phyloP scores from a whole-genome alignment of 2,888 invertebrate genomes.

The Octodonta nipae region DNA sequence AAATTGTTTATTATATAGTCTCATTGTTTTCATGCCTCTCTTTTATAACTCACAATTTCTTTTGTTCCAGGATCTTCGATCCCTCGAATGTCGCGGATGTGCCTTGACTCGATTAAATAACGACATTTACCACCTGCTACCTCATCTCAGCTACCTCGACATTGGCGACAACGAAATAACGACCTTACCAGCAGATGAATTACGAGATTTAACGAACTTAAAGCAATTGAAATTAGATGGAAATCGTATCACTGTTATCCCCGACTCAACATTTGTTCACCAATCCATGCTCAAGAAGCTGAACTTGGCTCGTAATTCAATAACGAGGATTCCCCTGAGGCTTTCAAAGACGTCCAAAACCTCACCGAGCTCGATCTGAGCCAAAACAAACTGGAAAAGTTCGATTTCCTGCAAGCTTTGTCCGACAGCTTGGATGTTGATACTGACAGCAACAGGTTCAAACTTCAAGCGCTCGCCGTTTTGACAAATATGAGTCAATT shows the following conservation, averaged over 20 bases:
- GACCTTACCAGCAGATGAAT: conserved; percentile 53
- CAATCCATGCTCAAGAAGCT: conserved; percentile 42
- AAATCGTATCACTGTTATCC: conserved; percentile 57
- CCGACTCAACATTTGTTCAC: conserved; percentile 49
- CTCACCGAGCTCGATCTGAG: conserved; percentile 58
- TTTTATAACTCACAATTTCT: no score
- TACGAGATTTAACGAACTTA: conserved; percentile 49
- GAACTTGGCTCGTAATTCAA: conserved; percentile 53
- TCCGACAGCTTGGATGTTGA: conserved; percentile 48
- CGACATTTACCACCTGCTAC: conserved; percentile 59
- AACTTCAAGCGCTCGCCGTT: conserved; percentile 39
- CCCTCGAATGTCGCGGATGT: conserved; percentile 61
- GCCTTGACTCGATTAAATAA: conserved; percentile 57
- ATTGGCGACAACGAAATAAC: conserved; percentile 63
- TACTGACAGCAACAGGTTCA: conserved; percentile 54
- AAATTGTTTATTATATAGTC: no score
- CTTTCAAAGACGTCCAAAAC: conserved; percentile 57
- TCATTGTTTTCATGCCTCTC: no score
- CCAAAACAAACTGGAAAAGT: conserved; percentile 44
- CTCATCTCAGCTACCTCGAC: conserved; percentile 57
- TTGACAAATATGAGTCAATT: conserved; percentile 43
- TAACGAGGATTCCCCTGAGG: conserved; percentile 54
- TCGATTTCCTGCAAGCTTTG: conserved; percentile 29
- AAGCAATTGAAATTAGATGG: conserved; percentile 55
- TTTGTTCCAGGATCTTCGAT: conserved; percentile 49